Evolutionary conservation across 2,113 vertebrate species (phyloP), one percentile per base, ranked within the genome.

Genomic region (Oreocharis arfaki): DNA sequence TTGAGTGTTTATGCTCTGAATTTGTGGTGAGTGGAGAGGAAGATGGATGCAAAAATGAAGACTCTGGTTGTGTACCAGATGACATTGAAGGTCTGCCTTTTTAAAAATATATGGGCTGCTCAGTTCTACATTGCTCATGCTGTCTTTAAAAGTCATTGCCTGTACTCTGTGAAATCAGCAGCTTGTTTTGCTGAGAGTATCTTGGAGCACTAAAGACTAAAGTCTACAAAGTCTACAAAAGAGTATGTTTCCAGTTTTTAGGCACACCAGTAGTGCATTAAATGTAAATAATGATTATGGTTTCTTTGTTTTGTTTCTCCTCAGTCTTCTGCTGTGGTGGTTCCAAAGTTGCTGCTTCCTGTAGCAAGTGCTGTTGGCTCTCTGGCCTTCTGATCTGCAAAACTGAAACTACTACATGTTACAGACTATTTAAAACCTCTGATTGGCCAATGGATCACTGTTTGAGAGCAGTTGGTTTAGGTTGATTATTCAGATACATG

Each of bases 351-450:
- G 44, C 26, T 35, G 44, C 27, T 71, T 74, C 56, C 52, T 0
- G 0, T 80, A 37, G 61, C 5, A 3, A 20, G 6, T 35, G 12
- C 87, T 56, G 19, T 79, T 4, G 5, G 53, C 59, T 41, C 55
- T 67, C 55, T 91, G 56, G 42, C 65, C 64, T 55, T 50, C 53
- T 57, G 57, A 35, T 20, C 28, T 52, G 55, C 55, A 37, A 9
- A 61, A 18, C 13, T n/a, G 16, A 28, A 77, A 26, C 32, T 1
- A 0, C 47, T 53, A 0, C 14, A 0, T 61, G 0, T 35, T 39
- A 5, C 2, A 20, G 63, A 55, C 17, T 7, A 3, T 33, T 37
- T 22, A 42, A 37, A 82, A 76, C 49, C 22, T 35, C 85, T 80
- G 57, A 13, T 1, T 56, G 67, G 59, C 70, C 50, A 24, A 0